Base-by-base conservation (phyloP, 2,888 invertebrate genomes). In the Spisula subtruncata region DNA sequence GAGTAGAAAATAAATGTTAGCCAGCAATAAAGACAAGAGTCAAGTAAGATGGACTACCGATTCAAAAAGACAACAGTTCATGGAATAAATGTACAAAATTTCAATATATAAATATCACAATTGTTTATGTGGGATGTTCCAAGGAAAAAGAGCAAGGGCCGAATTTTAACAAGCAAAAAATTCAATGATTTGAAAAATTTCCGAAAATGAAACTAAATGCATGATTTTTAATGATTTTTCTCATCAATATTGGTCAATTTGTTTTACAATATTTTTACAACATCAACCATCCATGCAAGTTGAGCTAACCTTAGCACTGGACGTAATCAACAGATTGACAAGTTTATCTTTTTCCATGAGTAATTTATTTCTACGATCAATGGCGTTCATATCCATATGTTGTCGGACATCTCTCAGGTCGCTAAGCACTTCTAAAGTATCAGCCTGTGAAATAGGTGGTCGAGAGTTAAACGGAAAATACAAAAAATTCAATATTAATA, bases 371-470 rank as follows among this genome's bases (percentile, higher is more conserved):
- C 94, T 93, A 71, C 94, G 92, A 41, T 89, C 91, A 35, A 93
- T 91, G 51, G 94, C 90, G 54, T 93, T 94, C 48, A 89, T 87
- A 71, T 93, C 93, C 90, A 95, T 86, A 60, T 93, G 90, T 82
- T 94, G 93, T 66, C 94, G 92, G 16, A 94, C 91, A 80, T 94
- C 93, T 79, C 94, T 91, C 86, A 96, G 89, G 88, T 96, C 95
- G 89, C 94, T 92, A 82, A 96, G 91, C 81, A 95, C 89, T 51
- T 95, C 95, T 54, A 94, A 89, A 32, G 95, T 93, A 88, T 95
- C 94, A 46, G 95, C 95, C 96, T 96, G 93, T 41, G 35, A 48
- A 80, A 54, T 46, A 84, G 25, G 41, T 32, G 10, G 46, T 35
- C 6, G 60, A 60, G n/a, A 25, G 60, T 66, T 66, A 66, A 25